Evolutionary conservation across 2,113 vertebrate genomes (phyloP), one percentile per base, ranked within the genome.

Genomic region (Benitochromis conjunctus): DNA sequence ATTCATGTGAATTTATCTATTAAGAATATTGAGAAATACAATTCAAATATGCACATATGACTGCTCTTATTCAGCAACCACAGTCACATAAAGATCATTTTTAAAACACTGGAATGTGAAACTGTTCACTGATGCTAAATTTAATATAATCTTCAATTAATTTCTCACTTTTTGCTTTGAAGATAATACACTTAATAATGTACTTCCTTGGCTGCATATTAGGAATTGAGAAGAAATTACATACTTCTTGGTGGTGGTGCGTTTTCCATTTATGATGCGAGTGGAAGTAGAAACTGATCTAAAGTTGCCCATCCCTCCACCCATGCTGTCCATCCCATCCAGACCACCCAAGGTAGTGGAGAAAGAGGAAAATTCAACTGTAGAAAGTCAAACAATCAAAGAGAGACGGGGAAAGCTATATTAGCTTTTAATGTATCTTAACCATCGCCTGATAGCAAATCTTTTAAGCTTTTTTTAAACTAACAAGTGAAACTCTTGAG

Each of bases 251-350:
- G 97, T 98, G 51, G 97, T 97, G 84, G 97, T 95, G 54, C 95
- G 94, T 92, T 95, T 97, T 51, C 98, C 98, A 0, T 98, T 98
- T 91, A 98, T 85, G 1, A 98, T 93, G 41, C 97, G 97, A 62
- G 98, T 98, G 77, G 97, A 97, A 58, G 97, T 98, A 82, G 97
- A 98, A 86, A 98, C 95, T 0, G 98, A 98, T 94, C 96, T 97
- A 93, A 98, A 97, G 92, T 93, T 95, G 41, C 97, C 94, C 26
- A 92, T 90, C 0, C 95, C 94, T 0, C 95, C 90, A 0, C 96
- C 94, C 0, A 95, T 94, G 88, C 94, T 86, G 55, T 90, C 91
- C 94, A 95, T 94, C 78, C 93, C 90, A 76, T 92, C 90, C 90
- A 96, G 71, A 38, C 94, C 96, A 6, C 94, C 94, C 56, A 96